Evolutionary conservation across 1,140 invertebrate species (phyloP), one percentile per base, ranked within the genome.

Genomic region (Chrysoperla carnea): DNA sequence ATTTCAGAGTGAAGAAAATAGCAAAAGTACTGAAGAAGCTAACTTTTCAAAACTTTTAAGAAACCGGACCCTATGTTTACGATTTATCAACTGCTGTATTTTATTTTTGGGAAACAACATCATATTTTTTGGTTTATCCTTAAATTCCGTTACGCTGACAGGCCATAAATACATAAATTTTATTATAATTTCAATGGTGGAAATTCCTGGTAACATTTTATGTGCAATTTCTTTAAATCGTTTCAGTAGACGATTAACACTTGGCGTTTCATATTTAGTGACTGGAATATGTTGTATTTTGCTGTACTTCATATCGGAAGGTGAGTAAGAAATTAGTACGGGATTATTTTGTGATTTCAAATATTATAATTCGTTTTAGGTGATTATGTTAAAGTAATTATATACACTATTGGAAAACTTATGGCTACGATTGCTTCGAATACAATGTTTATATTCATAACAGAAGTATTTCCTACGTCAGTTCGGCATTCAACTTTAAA

Each of bases 121-220:
- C 43, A 64, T 76, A 7, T 79, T 76, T 50, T 79, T 73, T 48
- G 77, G 75, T 6, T 49, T 80, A 9, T 71, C 72, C 0, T 58
- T 78, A 17, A 75, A 77, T 45, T 68, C 74, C 0, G 72, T 70
- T 9, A 67, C 71, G 17, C 59, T 79, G n/a, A 69, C 67, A 13
- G 73, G 73, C 11, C 55, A 57, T 47, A 44, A 52, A 15, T 72
- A 72, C 50, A 45, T 61, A 23, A 70, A 69, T 53, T 70, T 72
- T 48, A 62, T 67, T 37, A 52, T 68, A 12, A 62, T 67, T 5
- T 56, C 60, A 8, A 45, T 62, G 4, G 61, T 71, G 11, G 71
- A 73, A 52, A 63, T 72, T 42, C 71, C 71, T 23, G 65, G 60
- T 11, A 73, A 71, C 46, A 58, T 67, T 36, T 40, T 67, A 42